A percentile compares a stretch with the other conserved stretches of the same genome.
Evolutionary conservation across 2,113 vertebrate species (phyloP).

Genomic region (Coptodon rendalli): DNA sequence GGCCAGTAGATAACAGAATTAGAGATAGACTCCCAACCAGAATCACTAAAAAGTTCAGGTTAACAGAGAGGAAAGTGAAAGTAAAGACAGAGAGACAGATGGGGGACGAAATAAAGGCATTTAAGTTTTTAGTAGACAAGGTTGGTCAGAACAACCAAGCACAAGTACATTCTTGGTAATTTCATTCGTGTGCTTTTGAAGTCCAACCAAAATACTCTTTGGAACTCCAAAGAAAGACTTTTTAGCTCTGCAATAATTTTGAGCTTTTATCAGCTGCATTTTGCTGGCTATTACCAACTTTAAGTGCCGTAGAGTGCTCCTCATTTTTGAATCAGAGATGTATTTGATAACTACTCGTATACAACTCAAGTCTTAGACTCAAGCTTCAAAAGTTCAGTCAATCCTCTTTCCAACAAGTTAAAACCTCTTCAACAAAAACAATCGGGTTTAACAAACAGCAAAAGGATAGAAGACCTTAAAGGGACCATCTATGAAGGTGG

Average conservation of each 20-base stretch:
- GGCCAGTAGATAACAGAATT: constrained; percentile 69
- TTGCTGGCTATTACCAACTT: not conserved
- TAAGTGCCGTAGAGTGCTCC: not conserved
- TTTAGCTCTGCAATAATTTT: not conserved
- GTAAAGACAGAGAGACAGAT: not conserved
- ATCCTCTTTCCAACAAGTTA: not conserved
- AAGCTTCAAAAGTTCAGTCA: not conserved
- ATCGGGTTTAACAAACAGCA: not conserved
- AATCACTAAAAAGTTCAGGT: constrained; percentile 61
- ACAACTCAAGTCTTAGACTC: not conserved
- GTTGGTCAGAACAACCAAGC: not conserved
- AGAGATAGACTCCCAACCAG: constrained; percentile 51
- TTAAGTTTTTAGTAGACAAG: not conserved
- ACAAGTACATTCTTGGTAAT: not conserved
- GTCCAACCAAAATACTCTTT: not conserved
- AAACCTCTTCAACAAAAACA: not conserved
- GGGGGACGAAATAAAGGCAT: not conserved
- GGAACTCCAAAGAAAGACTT: not conserved
- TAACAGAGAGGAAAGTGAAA: constrained; percentile 14
- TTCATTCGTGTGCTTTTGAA: not conserved
- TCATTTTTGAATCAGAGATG: not conserved
- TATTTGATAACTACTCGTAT: not conserved
- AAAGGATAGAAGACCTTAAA: not conserved
- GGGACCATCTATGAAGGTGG: not conserved
- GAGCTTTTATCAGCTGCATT: not conserved